Percentiles rank a stretch among this genome's conserved stretches.
These are phyloP conservation scores for Lepisosteus oculatus DNA, from an alignment of 2,113 vertebrate species.

Conservation along the genomic window DNA sequence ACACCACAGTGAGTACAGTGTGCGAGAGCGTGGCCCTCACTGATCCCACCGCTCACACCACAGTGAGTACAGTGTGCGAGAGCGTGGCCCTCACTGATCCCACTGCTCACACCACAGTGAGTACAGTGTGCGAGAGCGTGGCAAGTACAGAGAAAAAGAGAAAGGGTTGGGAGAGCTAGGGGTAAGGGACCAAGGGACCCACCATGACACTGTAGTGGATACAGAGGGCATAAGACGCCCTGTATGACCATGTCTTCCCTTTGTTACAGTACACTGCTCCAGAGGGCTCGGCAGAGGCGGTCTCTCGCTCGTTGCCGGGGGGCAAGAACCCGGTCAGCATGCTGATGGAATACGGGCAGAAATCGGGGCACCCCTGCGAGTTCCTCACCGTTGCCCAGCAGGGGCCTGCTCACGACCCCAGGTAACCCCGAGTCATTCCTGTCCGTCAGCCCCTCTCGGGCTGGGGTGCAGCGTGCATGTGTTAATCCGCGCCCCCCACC, in stretches of 20 bases:
- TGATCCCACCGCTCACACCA: no score
- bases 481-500: conserved; percentile 1
- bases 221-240: neutral
- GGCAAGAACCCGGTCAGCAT: conserved; percentile 90
- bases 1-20: no score
- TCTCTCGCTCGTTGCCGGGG: conserved; percentile 58
- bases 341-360: conserved; percentile 89
- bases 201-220: neutral
- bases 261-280: conserved; percentile 26
- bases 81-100: no score
- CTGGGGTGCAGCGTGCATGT: no score
- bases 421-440: conserved; percentile 61
- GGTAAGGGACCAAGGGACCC: neutral
- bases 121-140: no score
- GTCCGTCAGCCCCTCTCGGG: neutral
- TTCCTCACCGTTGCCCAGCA: conserved; percentile 87
- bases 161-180: conserved; percentile 21
- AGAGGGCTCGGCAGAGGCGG: conserved; percentile 53
- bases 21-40: no score
- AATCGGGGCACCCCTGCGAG: conserved; percentile 78
- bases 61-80: no score
- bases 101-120: no score
- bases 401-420: conserved; percentile 89
- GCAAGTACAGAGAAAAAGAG: conserved; percentile 27
- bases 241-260: neutral